Base-by-base conservation (phyloP, 2,797 vertebrate genomes). In the Taenioides sp. region DNA sequence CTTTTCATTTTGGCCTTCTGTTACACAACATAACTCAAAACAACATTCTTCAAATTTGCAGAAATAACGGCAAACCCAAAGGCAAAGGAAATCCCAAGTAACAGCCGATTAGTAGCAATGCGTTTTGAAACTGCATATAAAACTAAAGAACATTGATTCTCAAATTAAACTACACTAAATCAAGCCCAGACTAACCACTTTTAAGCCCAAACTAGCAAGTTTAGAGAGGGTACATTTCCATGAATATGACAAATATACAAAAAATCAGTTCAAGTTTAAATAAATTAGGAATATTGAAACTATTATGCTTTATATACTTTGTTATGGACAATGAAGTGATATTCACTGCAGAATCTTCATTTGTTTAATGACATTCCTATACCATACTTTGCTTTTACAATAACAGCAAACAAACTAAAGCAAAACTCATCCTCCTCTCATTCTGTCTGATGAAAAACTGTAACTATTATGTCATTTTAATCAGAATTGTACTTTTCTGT, bases 1-100 rank as follows among this genome's bases (percentile, higher is more conserved):
- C 85, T 91, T 88, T 86, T 89, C 88, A 81, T 85, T 86, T 80
- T 83, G 82, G 88, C 85, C 68, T 82, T 84, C 78, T 81, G 83
- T 79, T 86, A 50, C 71, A 80, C 76, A 55, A 75, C 73, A 79
- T 88, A 84, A 83, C 72, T 87, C 83, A 86, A 84, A 86, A 86
- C 84, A 86, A 83, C 82, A 81, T 69, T 80, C 78, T 85, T 84
- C 40, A 73, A 80, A 87, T 82, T 79, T 82, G 28, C 79, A 83
- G 72, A 77, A 83, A 78, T 76, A 86, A 86, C 84, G 81, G 59
- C 23, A 50, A 84, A 83, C 80, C 71, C 70, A 64, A 67, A 69
- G 75, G 75, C 25, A 28, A 27, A 59, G 9, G 54, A 57, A 55
- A 23, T 57, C 54, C 54, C 54, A 11, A n/a, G 54, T 23, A 57